These are phyloP conservation scores for Fulica atra DNA, from an alignment of 2,113 vertebrate species.

Conservation along the genomic window DNA sequence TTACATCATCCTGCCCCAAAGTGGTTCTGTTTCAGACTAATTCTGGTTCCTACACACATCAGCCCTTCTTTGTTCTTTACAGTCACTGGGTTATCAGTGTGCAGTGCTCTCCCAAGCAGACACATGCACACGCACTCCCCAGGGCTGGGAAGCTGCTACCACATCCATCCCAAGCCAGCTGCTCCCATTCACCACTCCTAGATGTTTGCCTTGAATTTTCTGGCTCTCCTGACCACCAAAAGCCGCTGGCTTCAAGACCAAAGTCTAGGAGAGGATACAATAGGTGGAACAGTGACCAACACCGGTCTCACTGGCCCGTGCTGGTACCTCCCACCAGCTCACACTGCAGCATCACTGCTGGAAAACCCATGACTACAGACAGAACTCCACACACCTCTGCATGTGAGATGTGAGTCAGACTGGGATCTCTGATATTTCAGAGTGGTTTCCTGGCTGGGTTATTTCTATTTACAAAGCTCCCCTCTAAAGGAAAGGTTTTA, in stretches of 20 bases:
- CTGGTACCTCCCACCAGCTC: background rate
- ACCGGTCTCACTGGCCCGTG: fast-evolving
- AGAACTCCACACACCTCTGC: background rate
- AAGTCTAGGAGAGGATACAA: fast-evolving
- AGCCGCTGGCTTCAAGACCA: background rate
- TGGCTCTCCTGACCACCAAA: background rate
- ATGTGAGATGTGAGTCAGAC: too few species aligned
- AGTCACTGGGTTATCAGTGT: background rate
- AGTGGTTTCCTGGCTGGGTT: background rate
- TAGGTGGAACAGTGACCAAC: fast-evolving
- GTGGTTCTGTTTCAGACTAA: background rate
- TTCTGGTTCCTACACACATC: background rate
- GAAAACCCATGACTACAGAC: background rate
- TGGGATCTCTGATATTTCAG: background rate
- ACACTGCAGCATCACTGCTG: background rate
- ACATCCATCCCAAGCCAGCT: fast-evolving
- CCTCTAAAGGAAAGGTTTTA: background rate
- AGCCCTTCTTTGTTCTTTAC: background rate
- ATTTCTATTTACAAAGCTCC: background rate
- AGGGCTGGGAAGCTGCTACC: background rate
- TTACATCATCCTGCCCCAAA: background rate
- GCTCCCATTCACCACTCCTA: background rate
- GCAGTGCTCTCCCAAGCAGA: background rate
- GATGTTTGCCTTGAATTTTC: background rate
- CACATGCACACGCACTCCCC: background rate